phyloP scores from a whole-genome alignment of 2,113 vertebrate species.

The Actenoides lindsayi region DNA sequence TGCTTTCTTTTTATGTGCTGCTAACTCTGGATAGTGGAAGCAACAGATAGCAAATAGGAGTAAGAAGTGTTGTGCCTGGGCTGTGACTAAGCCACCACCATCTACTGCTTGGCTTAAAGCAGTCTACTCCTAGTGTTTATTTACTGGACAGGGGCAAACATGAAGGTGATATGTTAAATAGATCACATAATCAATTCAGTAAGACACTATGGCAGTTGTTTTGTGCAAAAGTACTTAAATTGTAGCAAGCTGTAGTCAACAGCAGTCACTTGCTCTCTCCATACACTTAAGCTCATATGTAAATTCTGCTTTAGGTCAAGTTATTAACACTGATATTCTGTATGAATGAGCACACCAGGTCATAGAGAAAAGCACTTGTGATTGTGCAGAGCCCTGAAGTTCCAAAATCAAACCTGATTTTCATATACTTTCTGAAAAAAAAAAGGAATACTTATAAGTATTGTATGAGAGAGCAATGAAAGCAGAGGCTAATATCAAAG shows the following conservation, averaged over 20 bases:
- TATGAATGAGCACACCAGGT: not conserved
- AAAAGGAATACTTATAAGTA: not conserved
- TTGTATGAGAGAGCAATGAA: not conserved
- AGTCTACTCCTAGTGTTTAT: not conserved
- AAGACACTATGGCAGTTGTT: not conserved
- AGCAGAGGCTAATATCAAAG: not conserved
- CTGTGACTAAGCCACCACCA: not conserved
- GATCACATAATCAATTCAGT: not conserved
- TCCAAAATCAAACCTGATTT: not conserved
- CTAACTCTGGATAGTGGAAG: not conserved
- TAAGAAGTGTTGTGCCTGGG: too few relatives aligned
- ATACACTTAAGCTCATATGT: rapidly evolving
- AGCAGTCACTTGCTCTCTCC: not conserved
- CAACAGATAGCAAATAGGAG: not conserved
- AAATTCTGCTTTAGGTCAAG: not conserved
- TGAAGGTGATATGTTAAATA: not conserved
- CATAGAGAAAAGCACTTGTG: not conserved
- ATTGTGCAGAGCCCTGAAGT: not conserved
- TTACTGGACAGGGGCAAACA: not conserved
- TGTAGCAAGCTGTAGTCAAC: not conserved
- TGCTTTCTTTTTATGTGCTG: not conserved
- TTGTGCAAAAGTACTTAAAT: not conserved
- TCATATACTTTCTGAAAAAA: not conserved
- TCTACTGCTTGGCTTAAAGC: not conserved
- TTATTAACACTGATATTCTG: not conserved